A percentile compares a stretch with the other conserved stretches of the same genome.
These are phyloP conservation scores for Eupithecia insigniata DNA, from an alignment of 2,888 invertebrate species.

Conservation along the genomic window DNA sequence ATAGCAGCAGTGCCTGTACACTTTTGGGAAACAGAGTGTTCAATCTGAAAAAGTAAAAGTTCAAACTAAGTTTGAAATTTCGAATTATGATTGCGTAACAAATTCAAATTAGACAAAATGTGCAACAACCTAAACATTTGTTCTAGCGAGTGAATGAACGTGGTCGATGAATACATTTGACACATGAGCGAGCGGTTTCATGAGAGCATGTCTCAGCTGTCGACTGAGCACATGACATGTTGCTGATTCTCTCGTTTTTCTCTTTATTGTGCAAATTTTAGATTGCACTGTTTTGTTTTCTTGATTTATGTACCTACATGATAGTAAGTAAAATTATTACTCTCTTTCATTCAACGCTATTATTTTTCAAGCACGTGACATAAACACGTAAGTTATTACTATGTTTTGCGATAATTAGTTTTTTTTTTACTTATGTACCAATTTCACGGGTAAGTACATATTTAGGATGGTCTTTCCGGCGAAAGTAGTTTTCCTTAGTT, in stretches of 20 bases:
- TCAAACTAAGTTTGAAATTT: not conserved
- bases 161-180: constrained; percentile 47
- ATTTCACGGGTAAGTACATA: not conserved
- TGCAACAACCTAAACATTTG: not conserved
- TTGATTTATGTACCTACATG: constrained; percentile 6
- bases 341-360: not conserved
- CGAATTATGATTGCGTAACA: not conserved
- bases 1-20: not conserved
- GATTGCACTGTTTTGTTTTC: not conserved
- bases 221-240: constrained; percentile 14
- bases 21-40: not conserved
- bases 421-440: not conserved
- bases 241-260: constrained; percentile 4
- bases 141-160: not conserved
- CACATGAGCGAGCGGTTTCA: constrained; percentile 52
- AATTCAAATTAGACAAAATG: not conserved
- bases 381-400: not conserved
- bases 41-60: not conserved
- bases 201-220: constrained; percentile 12
- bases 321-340: not conserved
- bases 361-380: not conserved
- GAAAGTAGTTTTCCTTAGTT: constrained; percentile 4
- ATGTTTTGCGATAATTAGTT: not conserved
- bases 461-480: not conserved
- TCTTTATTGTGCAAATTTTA: not conserved